Base-by-base conservation (phyloP, 2,797 vertebrate genomes). In the Aplochiton taeniatus region DNA sequence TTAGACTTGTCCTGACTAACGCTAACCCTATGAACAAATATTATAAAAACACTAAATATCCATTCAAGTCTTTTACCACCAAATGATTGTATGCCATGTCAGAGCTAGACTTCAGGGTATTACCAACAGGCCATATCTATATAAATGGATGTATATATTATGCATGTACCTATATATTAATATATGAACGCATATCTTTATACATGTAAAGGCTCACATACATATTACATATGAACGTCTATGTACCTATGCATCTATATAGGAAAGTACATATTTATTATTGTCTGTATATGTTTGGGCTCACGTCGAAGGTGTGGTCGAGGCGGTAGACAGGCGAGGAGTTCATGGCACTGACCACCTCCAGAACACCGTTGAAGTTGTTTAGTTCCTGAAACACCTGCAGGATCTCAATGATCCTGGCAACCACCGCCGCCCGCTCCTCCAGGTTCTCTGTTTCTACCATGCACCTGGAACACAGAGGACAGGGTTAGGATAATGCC, bases 321-420 rank as follows among this genome's bases (percentile, higher is more conserved):
- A 98, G 85, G 70, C 97, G 92, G 89, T 98, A 98, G 48, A 98
- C 96, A 0, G 97, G 96, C 0, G 96, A 97, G 0, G 97, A 98
- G 88, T 98, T 98, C 95, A 98, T 98, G 70, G 96, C 97, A 53
- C 96, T 98, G 84, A 98, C 96, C 11, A 98, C 95, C 84, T 98
- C 96, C 65, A 98, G 93, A 19, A 98, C 96, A 0, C 97, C 97
- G 4, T 98, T 98, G 43, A 98, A 98, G 87, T 98, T 98, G 83
- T 98, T 98, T 19, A 98, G 92, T 71, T 98, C 97, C 89, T 98
- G 96, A 88, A 98, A 98, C 73, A 98, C 95, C 90, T 98, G 97
- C 63, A 98, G 91, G 84, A 98, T 95, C 91, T 98, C 97, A 45
- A 98, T 98, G 87, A 98, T 96, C 47, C 97, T 91, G 18, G 92